Base-by-base conservation (phyloP, 1,140 invertebrate species). In the Steinernema khuongi region DNA sequence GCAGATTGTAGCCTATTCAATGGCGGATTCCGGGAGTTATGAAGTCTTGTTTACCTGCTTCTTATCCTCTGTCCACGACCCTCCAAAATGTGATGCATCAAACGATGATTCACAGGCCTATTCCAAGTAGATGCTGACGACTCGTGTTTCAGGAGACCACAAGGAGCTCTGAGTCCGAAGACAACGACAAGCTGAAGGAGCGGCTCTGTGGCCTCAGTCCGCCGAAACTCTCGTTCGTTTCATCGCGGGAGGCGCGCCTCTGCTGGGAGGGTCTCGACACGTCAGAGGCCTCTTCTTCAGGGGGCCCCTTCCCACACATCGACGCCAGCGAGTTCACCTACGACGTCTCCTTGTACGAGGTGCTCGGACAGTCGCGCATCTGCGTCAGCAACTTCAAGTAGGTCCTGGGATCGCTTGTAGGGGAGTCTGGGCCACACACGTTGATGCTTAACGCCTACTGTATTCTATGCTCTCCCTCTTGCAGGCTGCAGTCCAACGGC, bases 221-320 rank as follows among this genome's bases (percentile, higher is more conserved):
- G n/a, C 81, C 81, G 0, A 69, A 68, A 26, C 67, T 81, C 1
- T 60, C 71, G 4, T 28, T 70, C 71, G 70, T 80, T 60, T 32
- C 17, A 11, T 67, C 75, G 1, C 32, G 68, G 7, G 81, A 82
- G n/a, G 82, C 76, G 0, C 73, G 80, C 29, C 67, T 83, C 17
- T 29, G 41, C 11, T 83, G 83, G 83, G 81, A 81, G 31, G 83
- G 81, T 44, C 44, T 83, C 1, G 81, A 83, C 76, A 85, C 83
- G n/a, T 80, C 77, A 17, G 81, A 83, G 69, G 81, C 81, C 18
- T 70, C 81, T 2, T 79, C 81, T 18, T 74, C 79, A 31, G 79
- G 80, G 17, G 83, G 83, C 4, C 83, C 83, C n/a, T 83, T 82
- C 67, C 81, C 81, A 28, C 83, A 83, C 66, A 85, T 83, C 36